These are phyloP conservation scores for Myopa tessellatipennis DNA, from an alignment of 2,888 invertebrate genomes.

Conservation along the genomic window DNA sequence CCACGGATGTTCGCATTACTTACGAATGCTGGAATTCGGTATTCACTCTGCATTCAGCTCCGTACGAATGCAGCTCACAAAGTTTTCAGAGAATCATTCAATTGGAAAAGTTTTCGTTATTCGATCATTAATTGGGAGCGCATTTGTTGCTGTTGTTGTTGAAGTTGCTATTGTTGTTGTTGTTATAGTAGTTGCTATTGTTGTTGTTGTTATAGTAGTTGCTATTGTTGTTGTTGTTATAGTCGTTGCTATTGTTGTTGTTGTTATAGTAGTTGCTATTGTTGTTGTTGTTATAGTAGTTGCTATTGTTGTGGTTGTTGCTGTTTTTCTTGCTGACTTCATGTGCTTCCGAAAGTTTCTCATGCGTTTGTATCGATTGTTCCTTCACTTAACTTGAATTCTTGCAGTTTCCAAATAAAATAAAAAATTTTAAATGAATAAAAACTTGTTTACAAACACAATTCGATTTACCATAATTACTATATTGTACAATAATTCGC, in stretches of 20 bases:
- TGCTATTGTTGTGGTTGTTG: conserved; percentile 2
- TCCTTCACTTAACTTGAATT: background rate
- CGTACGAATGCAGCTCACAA: conserved; percentile 18
- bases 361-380: background rate
- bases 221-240: conserved; percentile 1
- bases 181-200: no score
- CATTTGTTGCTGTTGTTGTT: background rate
- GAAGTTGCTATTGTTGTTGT: background rate
- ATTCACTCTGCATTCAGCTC: background rate
- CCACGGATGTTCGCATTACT: conserved; percentile 6
- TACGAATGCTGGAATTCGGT: background rate
- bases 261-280: background rate
- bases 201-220: conserved; percentile 1
- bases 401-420: background rate
- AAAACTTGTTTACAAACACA: no score
- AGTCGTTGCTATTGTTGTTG: background rate
- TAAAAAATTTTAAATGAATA: no score
- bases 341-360: background rate
- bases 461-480: no score
- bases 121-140: conserved; percentile 29
- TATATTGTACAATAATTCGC: no score
- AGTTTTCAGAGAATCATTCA: conserved; percentile 27
- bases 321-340: background rate
- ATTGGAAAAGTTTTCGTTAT: conserved; percentile 32
- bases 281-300: conserved; percentile 2